Evolutionary conservation across 2,797 vertebrate species (phyloP).

Genomic region (Limosa lapponica): DNA sequence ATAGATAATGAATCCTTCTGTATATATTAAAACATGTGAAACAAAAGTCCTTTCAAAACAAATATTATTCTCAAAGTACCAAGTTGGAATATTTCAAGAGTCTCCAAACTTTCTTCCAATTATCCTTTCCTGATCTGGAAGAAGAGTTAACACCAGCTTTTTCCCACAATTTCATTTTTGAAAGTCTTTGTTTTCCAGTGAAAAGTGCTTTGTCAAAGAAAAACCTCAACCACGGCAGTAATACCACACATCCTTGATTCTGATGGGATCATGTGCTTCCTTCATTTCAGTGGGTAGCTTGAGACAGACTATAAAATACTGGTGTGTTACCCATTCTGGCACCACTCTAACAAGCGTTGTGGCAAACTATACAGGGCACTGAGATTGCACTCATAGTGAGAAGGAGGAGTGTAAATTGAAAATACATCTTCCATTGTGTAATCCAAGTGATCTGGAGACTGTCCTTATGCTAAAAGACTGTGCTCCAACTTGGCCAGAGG

Average conservation of each 20-base stretch:
- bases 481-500: not conserved
- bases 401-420: not conserved
- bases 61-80: not conserved
- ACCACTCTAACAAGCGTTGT: not conserved
- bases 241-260: not conserved
- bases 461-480: not conserved
- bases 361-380: not conserved
- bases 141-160: not conserved
- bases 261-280: not conserved
- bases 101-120: not conserved
- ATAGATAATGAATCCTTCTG: not conserved
- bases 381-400: not conserved
- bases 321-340: not conserved
- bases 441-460: not conserved
- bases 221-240: rapidly evolving
- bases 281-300: not conserved
- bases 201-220: not conserved
- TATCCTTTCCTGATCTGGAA: not conserved
- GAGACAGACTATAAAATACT: not conserved
- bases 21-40: not conserved
- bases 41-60: not conserved
- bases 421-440: not conserved
- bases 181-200: not conserved
- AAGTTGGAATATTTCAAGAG: not conserved
- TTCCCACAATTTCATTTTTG: not conserved